Percentiles rank a stretch among this genome's conserved stretches.
These are phyloP conservation scores for Corythoichthys haematopterus DNA, from an alignment of 2,113 vertebrate genomes.

Conservation along the genomic window DNA sequence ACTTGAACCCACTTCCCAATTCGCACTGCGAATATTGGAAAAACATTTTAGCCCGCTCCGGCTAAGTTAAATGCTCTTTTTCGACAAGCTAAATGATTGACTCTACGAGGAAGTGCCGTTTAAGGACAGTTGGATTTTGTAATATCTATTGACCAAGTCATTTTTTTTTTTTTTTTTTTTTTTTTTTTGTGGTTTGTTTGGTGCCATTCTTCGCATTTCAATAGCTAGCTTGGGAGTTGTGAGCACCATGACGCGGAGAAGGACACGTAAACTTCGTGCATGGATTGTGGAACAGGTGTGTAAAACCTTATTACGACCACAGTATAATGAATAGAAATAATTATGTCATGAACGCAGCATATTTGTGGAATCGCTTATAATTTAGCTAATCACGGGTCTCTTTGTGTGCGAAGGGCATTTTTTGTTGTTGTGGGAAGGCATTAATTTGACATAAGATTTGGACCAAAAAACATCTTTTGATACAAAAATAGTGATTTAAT, in stretches of 20 bases:
- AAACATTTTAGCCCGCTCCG: too few species aligned
- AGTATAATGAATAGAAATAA: too few species aligned
- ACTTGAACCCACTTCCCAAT: constrained; percentile 29
- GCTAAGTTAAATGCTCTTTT: background rate
- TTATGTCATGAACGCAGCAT: too few species aligned
- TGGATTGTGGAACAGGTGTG: constrained; percentile 82
- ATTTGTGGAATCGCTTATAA: too few species aligned
- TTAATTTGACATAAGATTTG: too few species aligned
- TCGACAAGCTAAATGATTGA: background rate
- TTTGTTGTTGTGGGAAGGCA: too few species aligned
- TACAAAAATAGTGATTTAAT: background rate
- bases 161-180: background rate
- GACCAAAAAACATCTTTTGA: too few species aligned
- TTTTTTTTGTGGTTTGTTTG: background rate
- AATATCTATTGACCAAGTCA: background rate
- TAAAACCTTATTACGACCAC: background rate
- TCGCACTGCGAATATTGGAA: background rate
- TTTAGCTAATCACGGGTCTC: too few species aligned
- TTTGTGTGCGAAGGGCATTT: too few species aligned
- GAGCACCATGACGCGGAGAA: constrained; percentile 65
- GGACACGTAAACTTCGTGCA: constrained; percentile 77
- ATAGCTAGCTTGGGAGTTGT: constrained; percentile 45
- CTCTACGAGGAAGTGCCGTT: background rate
- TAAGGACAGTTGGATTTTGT: background rate
- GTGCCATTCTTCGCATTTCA: background rate